A percentile compares a stretch with the other conserved stretches of the same genome.
Conservation (phyloP, 2,888 invertebrate species). For the Thera obeliscata region DNA sequence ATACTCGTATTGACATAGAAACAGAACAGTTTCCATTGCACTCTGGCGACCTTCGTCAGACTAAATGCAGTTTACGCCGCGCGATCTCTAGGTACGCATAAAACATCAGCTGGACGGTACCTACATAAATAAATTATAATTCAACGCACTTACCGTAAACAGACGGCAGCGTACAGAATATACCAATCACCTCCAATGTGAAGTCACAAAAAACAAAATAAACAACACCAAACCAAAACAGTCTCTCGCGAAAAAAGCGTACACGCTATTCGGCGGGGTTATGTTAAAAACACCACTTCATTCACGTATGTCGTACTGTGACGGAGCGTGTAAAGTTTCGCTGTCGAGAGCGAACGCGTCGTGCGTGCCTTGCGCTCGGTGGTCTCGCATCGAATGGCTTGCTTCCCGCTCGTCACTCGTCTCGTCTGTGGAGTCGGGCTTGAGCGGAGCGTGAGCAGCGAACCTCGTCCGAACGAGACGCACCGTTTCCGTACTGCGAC, state of each 20-base stretch:
- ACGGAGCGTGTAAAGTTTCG: constrained; percentile 73
- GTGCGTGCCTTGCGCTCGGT: constrained; percentile 63
- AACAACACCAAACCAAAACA: constrained; percentile 78
- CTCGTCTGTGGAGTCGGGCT: constrained; percentile 8
- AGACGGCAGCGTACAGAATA: constrained; percentile 73
- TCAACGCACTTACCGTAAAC: constrained; percentile 78
- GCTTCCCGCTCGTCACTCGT: constrained; percentile 13
- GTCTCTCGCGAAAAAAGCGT: constrained; percentile 64
- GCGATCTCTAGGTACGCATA: constrained; percentile 64
- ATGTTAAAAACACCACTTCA: constrained; percentile 70
- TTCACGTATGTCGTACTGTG: constrained; percentile 64
- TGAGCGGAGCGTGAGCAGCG: constrained; percentile 27
- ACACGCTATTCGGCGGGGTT: constrained; percentile 55
- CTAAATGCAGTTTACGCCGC: constrained; percentile 68
- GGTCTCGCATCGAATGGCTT: constrained; percentile 69
- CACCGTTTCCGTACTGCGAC: constrained; percentile 55
- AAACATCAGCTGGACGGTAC: constrained; percentile 70
- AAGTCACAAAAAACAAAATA: constrained; percentile 71
- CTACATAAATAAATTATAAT: constrained; percentile 73
- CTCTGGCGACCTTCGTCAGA: constrained; percentile 68
- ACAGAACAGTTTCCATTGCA: constrained; percentile 62
- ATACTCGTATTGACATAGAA: constrained; percentile 61
- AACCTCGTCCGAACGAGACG: constrained; percentile 38
- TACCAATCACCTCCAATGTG: constrained; percentile 77
- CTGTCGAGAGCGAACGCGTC: constrained; percentile 55